phyloP scores from a whole-genome alignment of 1,140 invertebrate species.

The Rhopalosiphum maidis region DNA sequence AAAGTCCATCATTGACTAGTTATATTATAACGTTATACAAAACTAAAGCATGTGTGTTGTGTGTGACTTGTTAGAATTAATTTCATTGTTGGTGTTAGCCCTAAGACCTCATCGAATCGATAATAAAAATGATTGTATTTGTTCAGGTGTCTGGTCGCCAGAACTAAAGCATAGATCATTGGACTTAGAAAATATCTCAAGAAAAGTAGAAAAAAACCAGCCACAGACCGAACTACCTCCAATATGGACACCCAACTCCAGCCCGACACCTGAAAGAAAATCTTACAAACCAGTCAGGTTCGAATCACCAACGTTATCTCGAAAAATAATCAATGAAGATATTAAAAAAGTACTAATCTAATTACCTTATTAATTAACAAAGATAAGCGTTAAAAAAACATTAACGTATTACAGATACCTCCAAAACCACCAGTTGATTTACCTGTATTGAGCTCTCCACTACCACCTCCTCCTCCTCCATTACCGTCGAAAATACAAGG shows the following conservation, averaged over 20 bases:
- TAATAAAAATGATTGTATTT: constrained; percentile 21
- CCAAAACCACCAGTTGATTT: constrained; percentile 16
- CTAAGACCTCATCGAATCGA: neutral
- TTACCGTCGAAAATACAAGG: constrained; percentile 24
- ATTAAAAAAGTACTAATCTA: constrained; percentile 14
- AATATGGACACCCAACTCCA: constrained; percentile 77
- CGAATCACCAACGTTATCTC: constrained; percentile 72
- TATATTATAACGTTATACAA: neutral
- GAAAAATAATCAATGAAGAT: constrained; percentile 62
- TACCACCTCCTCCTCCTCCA: constrained; percentile 27
- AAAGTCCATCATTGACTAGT: neutral
- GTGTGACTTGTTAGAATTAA: constrained; percentile 38
- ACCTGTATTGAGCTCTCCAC: constrained; percentile 3
- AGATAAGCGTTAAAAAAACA: neutral
- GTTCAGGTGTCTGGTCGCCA: constrained; percentile 65
- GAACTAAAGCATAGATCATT: constrained; percentile 60
- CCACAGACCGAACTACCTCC: constrained; percentile 63
- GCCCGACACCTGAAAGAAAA: constrained; percentile 71
- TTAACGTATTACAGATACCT: neutral
- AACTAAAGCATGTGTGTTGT: constrained; percentile 41
- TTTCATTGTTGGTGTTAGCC: constrained; percentile 15
- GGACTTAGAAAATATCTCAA: constrained; percentile 59
- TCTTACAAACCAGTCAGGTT: constrained; percentile 78
- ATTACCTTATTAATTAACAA: neutral
- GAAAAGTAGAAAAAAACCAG: constrained; percentile 52